Conservation (phyloP, 1,140 invertebrate species). For the Brachionus rotundiformis region DNA sequence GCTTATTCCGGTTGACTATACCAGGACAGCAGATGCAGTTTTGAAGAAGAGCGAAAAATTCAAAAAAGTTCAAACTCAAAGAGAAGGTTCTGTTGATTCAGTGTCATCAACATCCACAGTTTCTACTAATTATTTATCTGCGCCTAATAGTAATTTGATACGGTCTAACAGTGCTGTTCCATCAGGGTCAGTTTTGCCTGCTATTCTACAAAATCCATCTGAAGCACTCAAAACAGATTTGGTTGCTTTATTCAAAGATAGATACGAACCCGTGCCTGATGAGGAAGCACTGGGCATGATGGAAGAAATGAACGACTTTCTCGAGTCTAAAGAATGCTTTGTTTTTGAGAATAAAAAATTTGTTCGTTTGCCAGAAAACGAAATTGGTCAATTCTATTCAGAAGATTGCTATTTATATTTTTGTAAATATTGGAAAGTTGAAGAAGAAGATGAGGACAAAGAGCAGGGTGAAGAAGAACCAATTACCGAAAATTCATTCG, state of each 20-base stretch:
- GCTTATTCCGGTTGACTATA: conserved; percentile 97
- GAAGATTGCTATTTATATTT: conserved; percentile 97
- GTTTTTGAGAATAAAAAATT: conserved; percentile 97
- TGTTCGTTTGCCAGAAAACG: conserved; percentile 88
- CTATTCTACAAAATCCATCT: conserved; percentile 30
- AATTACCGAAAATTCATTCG: conserved; percentile 78
- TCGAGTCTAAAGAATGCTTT: conserved; percentile 86
- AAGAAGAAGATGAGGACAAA: conserved; percentile 57
- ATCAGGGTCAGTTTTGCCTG: not conserved
- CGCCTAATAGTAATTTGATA: conserved; percentile 52
- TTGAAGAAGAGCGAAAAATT: conserved; percentile 91
- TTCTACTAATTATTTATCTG: conserved; percentile 17
- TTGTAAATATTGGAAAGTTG: conserved; percentile 75
- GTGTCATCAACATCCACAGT: conserved; percentile 15
- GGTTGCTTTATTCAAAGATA: conserved; percentile 88
- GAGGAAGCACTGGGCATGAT: conserved; percentile 75
- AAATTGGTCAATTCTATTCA: conserved; percentile 87
- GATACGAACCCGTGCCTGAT: conserved; percentile 81
- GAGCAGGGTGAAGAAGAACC: conserved; percentile 68
- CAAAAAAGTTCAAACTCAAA: conserved; percentile 63
- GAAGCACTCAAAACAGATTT: conserved; percentile 76
- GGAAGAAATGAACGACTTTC: conserved; percentile 66
- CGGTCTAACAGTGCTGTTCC: conserved; percentile 66
- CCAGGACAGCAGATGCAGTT: conserved; percentile 93
- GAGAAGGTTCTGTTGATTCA: conserved; percentile 51